Percentiles rank a stretch among this genome's conserved stretches.
phyloP scores from a whole-genome alignment of 2,113 vertebrate species.

The Dendrocopos noguchii region DNA sequence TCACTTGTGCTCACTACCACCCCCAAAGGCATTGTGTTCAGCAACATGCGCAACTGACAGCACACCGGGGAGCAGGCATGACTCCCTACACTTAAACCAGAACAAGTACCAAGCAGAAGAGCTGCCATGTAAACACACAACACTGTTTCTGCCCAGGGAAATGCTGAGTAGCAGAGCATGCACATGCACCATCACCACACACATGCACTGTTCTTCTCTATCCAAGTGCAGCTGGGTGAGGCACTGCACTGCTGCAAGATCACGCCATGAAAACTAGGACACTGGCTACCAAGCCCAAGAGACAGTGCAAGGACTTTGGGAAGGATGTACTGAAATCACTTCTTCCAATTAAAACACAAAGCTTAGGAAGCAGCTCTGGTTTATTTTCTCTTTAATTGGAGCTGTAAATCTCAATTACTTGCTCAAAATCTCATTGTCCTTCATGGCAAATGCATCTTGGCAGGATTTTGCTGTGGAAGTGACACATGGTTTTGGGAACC shows the following conservation, averaged over 20 bases:
- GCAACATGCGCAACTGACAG: not conserved
- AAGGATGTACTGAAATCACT: conserved; percentile 15
- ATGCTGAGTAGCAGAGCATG: not conserved
- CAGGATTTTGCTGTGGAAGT: not conserved
- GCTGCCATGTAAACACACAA: not conserved
- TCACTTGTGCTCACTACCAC: not conserved
- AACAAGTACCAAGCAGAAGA: not conserved
- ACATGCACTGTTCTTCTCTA: not conserved
- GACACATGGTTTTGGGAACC: not conserved
- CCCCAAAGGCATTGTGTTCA: not conserved
- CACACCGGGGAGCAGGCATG: not conserved
- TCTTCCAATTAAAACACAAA: not conserved
- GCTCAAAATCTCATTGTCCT: not conserved
- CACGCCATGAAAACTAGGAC: not conserved
- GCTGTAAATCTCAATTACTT: conserved; percentile 23
- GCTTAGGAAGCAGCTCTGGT: not conserved
- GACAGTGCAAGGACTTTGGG: not conserved
- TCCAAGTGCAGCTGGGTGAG: not conserved
- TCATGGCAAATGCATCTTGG: not conserved
- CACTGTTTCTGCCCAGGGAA: not conserved
- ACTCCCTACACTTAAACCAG: not conserved
- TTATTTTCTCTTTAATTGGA: conserved; percentile 16
- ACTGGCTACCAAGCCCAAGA: not conserved
- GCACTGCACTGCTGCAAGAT: not conserved
- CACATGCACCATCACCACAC: not conserved